Base-by-base conservation (phyloP, 2,113 vertebrate species). In the Pseudorasbora parva region DNA sequence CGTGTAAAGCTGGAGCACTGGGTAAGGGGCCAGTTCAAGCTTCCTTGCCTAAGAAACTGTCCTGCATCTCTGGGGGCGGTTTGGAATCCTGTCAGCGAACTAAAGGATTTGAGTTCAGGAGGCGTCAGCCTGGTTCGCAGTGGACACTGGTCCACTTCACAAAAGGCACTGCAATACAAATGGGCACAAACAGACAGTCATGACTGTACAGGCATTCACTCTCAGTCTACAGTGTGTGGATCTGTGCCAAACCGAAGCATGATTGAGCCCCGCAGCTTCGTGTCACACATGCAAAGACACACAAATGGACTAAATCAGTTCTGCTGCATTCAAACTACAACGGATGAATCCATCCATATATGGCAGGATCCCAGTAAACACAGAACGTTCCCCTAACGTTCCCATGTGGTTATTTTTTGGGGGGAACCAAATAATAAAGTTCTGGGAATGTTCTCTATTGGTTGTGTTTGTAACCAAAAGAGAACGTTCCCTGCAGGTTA, bases 31-130 rank as follows among this genome's bases (percentile, higher is more conserved):
- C 84, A 88, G 84, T 88, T 47, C 81, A 87, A 86, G 81, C 90
- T 90, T 93, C 90, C 94, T 94, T 94, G 93, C 94, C 94, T 95
- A 94, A 95, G 93, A 94, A 92, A 95, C 92, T 94, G 93, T 92
- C 93, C 94, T 93, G 92, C 93, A 90, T 93, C 93, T 92, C 94
- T 93, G 87, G 94, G 93, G 89, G 93, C 91, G 89, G 93, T 90
- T 93, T 95, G 93, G 94, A 95, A 93, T 92, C 93, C 94, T 90
- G 93, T 91, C 93, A 95, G 93, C 88, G 94, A 92, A 91, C 93
- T 94, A 93, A 95, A 94, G 92, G 93, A 92, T 93, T 94, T 95
- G 92, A 94, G 93, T 92, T 95, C 93, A 89, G 94, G 93, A 89
- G 93, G 92, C 86, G 92, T 94, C 93, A 94, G 93, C 88, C 93